Evolutionary conservation across 2,113 vertebrate species (phyloP), one percentile per base, ranked within the genome.

Genomic region (Sialia sialis): DNA sequence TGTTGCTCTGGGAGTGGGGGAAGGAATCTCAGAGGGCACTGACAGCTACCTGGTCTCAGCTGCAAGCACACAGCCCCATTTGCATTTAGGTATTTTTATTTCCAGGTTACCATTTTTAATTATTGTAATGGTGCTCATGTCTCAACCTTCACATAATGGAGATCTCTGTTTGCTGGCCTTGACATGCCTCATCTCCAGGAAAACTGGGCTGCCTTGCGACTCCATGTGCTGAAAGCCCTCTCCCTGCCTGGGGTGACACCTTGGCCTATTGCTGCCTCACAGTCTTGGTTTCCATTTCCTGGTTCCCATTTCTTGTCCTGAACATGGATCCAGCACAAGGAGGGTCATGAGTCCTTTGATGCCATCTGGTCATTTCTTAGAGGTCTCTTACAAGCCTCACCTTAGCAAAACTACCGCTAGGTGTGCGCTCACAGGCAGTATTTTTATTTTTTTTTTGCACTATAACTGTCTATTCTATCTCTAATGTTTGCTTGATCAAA

Each of bases 271-370:
- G 36, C 38, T 4, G 6, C 56, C 64, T 92, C 41, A 3, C 0
- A 1, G 27, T 29, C 60, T 36, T 34, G 19, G 10, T 68, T 82
- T 79, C 36, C 54, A 11, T 8, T 84, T 43, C 4, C 6, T 29
- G 9, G 10, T 70, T 84, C 76, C 36, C 49, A 11, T 7, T 84
- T 46, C 4, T 7, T 30, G 10, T 49, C 30, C n/a, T 67, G 34
- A 91, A 51, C 0, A 1, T 4, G 67, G 51, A 69, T 44, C 43
- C 26, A 1, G 32, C 16, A 21, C 0, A 0, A 26, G 29, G 73
- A 62, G 19, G 27, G 41, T 18, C 0, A 0, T 26, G 51, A 56
- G 41, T n/a, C 44, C 52, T 52, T 58, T 51, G 36, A 11, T 32
- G 14, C 32, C 36, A 38, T 62, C 63, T 30, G 2, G 4, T 68